Evolutionary conservation across 2,888 invertebrate genomes (phyloP).

Genomic region (Orchesellides sinensis): DNA sequence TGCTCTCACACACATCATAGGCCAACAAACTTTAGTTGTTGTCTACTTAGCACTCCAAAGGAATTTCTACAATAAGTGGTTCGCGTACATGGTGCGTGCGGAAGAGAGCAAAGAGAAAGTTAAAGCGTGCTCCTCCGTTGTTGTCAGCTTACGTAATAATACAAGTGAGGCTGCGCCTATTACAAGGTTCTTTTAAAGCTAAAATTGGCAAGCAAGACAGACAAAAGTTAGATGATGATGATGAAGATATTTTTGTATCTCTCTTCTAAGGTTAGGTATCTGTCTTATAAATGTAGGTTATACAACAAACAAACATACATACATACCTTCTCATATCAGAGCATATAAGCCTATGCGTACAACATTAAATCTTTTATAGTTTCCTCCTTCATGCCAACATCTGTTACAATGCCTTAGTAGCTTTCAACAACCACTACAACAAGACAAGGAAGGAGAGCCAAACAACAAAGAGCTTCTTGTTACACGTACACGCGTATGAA

Average conservation of each 20-base stretch:
- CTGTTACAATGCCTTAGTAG: background rate
- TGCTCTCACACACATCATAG: background rate
- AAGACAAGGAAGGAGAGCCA: background rate
- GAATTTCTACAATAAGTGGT: constrained; percentile 1
- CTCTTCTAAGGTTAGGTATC: too few species aligned
- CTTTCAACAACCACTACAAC: constrained; percentile 16
- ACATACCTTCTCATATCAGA: too few species aligned
- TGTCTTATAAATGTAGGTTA: too few species aligned
- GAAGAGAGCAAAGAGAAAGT: background rate
- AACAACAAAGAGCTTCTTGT: constrained; percentile 36
- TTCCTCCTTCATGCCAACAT: constrained; percentile 2
- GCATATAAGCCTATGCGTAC: background rate
- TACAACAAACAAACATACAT: too few species aligned
- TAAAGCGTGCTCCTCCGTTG: background rate
- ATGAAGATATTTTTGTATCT: constrained; percentile 6
- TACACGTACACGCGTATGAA: constrained; percentile 33
- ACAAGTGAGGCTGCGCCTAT: background rate
- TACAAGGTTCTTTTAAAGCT: constrained; percentile 4
- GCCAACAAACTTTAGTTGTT: background rate
- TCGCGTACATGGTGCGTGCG: constrained; percentile 1
- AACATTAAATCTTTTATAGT: background rate
- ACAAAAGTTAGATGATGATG: background rate
- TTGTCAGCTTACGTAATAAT: background rate
- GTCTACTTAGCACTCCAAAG: background rate
- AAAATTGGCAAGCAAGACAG: background rate